These are phyloP conservation scores for Etheostoma perlongum DNA, from an alignment of 2,797 vertebrate species.

Conservation along the genomic window DNA sequence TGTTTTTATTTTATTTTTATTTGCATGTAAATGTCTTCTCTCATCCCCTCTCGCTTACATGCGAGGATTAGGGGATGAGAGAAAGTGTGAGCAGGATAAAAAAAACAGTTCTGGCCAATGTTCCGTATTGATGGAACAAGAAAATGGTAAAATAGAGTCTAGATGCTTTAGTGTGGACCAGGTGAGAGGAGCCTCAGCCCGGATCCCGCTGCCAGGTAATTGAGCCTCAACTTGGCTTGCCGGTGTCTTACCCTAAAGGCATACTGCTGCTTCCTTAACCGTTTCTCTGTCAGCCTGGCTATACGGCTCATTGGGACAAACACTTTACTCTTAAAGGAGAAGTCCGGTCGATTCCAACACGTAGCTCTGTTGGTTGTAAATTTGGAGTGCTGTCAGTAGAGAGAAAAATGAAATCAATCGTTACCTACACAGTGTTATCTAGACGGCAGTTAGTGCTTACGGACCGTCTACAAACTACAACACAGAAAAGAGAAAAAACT, in stretches of 20 bases:
- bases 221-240: slow-evolving; percentile 44
- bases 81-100: slow-evolving; percentile 42
- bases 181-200: slow-evolving; percentile 47
- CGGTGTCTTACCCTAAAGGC: slow-evolving; percentile 37
- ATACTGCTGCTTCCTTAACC: slow-evolving; percentile 43
- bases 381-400: too few relatives aligned
- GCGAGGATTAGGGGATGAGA: slow-evolving; percentile 5
- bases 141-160: too few relatives aligned
- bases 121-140: slow-evolving; percentile 34
- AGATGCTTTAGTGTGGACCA: slow-evolving; percentile 72
- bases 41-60: too few relatives aligned
- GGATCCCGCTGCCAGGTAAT: slow-evolving; percentile 56
- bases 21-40: slow-evolving; percentile 19
- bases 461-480: too few relatives aligned
- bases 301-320: slow-evolving; percentile 59
- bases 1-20: slow-evolving; percentile 1
- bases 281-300: slow-evolving; percentile 34
- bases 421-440: too few relatives aligned
- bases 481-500: too few relatives aligned
- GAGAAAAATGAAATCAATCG: too few relatives aligned
- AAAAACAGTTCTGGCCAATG: slow-evolving; percentile 31
- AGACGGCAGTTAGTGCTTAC: too few relatives aligned
- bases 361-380: too few relatives aligned
- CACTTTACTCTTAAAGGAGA: slow-evolving; percentile 31
- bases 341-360: too few relatives aligned